Conservation (phyloP, 2,888 invertebrate genomes). For the Troides oblongomaculatus region DNA sequence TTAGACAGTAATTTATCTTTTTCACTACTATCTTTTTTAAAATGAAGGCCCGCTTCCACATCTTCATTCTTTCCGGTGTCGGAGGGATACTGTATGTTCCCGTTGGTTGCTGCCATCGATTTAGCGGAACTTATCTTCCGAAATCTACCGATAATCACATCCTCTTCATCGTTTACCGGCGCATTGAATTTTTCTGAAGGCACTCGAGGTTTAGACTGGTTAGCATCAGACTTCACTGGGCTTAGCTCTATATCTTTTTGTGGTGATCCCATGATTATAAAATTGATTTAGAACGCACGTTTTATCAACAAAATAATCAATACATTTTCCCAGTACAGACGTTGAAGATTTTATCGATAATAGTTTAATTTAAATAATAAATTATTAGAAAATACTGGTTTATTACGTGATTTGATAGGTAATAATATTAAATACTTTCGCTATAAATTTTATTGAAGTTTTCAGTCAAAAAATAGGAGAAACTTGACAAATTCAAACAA, state of each 20-base stretch:
- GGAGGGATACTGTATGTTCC: constrained; percentile 68
- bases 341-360: background rate
- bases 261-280: constrained; percentile 51
- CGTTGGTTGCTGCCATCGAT: constrained; percentile 77
- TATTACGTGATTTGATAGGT: background rate
- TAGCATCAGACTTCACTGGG: constrained; percentile 55
- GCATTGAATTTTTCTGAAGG: constrained; percentile 45
- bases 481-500: constrained; percentile 36
- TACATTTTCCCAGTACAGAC: constrained; percentile 4
- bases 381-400: background rate
- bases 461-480: constrained; percentile 36
- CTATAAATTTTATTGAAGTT: constrained; percentile 21
- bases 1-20: constrained; percentile 58
- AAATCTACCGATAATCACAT: constrained; percentile 75
- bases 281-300: constrained; percentile 22
- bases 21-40: constrained; percentile 55
- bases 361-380: background rate
- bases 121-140: constrained; percentile 77
- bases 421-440: background rate
- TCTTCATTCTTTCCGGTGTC: constrained; percentile 61
- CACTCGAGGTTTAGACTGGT: constrained; percentile 38
- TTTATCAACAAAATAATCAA: constrained; percentile 35
- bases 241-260: constrained; percentile 72
- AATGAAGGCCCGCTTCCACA: constrained; percentile 63
- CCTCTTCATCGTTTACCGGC: constrained; percentile 65